These are phyloP conservation scores for Crossoptilon crossoptilon DNA, from an alignment of 2,797 vertebrate genomes.

Conservation along the genomic window DNA sequence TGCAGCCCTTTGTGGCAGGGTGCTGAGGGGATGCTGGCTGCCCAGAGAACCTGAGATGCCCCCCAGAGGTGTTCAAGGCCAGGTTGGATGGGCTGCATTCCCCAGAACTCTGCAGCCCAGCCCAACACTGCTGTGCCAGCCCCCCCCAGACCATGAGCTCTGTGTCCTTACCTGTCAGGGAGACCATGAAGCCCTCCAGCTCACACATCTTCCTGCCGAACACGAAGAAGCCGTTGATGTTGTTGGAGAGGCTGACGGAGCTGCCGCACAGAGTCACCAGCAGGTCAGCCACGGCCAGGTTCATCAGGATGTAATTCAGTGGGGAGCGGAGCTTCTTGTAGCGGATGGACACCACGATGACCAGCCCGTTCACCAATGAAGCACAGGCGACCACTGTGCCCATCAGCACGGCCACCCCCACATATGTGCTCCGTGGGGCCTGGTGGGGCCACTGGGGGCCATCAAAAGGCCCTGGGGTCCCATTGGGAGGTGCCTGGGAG, in stretches of 20 bases:
- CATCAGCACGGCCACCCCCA: constrained; percentile 64
- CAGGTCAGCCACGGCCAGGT: constrained; percentile 71
- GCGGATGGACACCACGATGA: constrained; percentile 63
- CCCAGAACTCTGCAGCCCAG: neutral
- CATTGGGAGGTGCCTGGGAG: accelerated
- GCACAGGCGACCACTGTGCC: constrained; percentile 31
- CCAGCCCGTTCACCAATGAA: constrained; percentile 44
- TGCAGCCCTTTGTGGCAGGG: neutral
- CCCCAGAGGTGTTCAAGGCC: too few species aligned
- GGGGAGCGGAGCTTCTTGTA: constrained; percentile 65
- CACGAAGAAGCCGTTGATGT: constrained; percentile 66
- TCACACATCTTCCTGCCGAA: constrained; percentile 25
- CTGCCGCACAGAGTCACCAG: constrained; percentile 75
- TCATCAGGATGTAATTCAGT: constrained; percentile 76
- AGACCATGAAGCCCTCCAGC: constrained; percentile 80
- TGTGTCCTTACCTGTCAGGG: constrained; percentile 63
- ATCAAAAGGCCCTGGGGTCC: constrained; percentile 46
- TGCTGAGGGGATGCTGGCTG: too few species aligned
- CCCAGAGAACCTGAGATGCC: too few species aligned
- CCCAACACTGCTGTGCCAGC: accelerated
- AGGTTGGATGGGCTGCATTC: accelerated
- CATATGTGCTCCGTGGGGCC: constrained; percentile 27
- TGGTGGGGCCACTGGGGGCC: constrained; percentile 76
- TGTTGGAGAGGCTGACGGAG: constrained; percentile 76
- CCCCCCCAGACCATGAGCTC: accelerated